Base-by-base conservation (phyloP, 2,888 invertebrate species). In the Marasmarcha lunaedactyla region DNA sequence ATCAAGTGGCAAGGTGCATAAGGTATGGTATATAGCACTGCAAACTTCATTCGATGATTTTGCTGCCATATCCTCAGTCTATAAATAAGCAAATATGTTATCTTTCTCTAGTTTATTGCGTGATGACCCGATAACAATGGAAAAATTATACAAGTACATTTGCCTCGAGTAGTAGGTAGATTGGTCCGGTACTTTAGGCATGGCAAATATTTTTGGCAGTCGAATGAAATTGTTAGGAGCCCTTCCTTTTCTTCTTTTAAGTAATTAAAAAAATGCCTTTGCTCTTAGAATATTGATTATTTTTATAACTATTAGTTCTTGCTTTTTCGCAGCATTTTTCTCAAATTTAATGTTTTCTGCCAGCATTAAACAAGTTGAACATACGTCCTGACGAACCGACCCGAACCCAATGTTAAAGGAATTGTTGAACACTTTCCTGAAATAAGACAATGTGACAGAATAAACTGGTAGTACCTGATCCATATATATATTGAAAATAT, bases 141-240 rank as follows among this genome's bases (percentile, higher is more conserved):
- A 57, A 39, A 63, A 59, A 46, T 66, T 67, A 40, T 60, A 63
- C 7, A 48, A 30, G 43, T 59, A n/a, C n/a, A n/a, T n/a, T n/a
- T 65, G 63, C 11, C 57, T 45, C 15, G 50, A 46, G 47, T 58
- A 66, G 40, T 66, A 65, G 2, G 56, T 49, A 11, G 54, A 38
- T 46, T 63, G 59, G 41, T 63, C 63, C 2, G 61, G 57, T 14
- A 62, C 42, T 38, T 55, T 46, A 11, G 47, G 48, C 42, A 49
- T 33, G 13, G 42, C 41, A 33, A 37, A 38, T 37, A 46, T 47
- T 46, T 50, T 48, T 43, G 48, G 42, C 33, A 46, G 46, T 25
- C 48, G 45, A 33, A 50, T 48, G 15, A 44, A 44, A 10, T 48
- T 27, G 7, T 33, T 43, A 11, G 42, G 30, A 15, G 46, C 25